Percentiles rank a stretch among this genome's conserved stretches.
Conservation (phyloP, 2,113 vertebrate genomes). For the Haemorhous mexicanus region DNA sequence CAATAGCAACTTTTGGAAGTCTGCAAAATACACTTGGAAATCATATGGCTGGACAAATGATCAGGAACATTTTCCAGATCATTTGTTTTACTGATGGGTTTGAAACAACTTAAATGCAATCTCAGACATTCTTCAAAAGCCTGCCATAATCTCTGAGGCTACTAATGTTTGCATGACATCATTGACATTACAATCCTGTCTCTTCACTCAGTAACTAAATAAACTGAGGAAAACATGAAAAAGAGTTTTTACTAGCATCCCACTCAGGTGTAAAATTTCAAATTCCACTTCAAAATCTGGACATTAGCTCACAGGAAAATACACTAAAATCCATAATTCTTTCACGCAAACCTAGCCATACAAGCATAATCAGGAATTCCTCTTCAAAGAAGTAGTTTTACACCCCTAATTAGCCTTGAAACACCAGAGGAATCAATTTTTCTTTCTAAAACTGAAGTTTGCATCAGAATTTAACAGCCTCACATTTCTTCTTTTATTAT, state of each 20-base stretch:
- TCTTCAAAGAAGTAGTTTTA: not conserved
- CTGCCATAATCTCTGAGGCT: conserved; percentile 22
- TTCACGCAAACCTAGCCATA: not conserved
- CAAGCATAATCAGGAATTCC: not conserved
- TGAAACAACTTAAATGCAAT: conserved; percentile 48
- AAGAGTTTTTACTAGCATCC: conserved; percentile 1
- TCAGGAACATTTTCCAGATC: conserved; percentile 20
- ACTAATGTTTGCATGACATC: conserved; percentile 58
- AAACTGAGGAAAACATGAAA: conserved; percentile 42
- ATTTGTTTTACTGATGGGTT: conserved; percentile 44
- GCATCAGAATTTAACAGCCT: not conserved
- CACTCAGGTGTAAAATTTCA: conserved; percentile 42
- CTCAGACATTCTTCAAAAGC: conserved; percentile 46
- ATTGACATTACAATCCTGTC: not conserved
- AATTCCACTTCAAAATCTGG: conserved; percentile 35
- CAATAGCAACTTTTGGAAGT: not conserved
- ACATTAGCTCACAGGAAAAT: conserved; percentile 15
- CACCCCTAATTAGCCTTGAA: not conserved
- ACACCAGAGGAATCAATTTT: not conserved
- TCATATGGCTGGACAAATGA: conserved; percentile 16
- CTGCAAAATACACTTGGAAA: conserved; percentile 33
- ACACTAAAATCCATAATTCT: not conserved
- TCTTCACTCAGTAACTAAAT: conserved; percentile 48
- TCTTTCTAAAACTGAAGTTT: not conserved
- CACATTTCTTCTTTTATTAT: not conserved